Percentiles rank a stretch among this genome's conserved stretches.
Evolutionary conservation across 2,797 vertebrate species (phyloP).

Genomic region (Sarcophilus harrisii): DNA sequence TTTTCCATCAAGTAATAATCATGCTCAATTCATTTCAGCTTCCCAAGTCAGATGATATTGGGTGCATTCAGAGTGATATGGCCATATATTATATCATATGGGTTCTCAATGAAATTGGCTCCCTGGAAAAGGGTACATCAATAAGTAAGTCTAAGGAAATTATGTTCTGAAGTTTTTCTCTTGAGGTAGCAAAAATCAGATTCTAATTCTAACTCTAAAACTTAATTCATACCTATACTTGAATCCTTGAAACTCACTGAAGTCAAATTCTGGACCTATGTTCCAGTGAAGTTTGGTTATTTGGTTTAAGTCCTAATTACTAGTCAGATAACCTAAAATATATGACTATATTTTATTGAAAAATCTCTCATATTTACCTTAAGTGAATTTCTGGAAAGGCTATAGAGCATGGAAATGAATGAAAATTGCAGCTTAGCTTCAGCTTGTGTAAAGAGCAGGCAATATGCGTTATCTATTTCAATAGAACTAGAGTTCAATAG

Average conservation of each 20-base stretch:
- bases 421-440: not conserved
- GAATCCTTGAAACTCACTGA: not conserved
- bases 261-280: not conserved
- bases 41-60: not conserved
- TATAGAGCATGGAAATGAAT: not conserved
- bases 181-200: not conserved
- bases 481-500: conserved; percentile 45
- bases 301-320: not conserved
- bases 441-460: not conserved
- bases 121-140: not conserved
- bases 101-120: rapidly evolving
- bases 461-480: conserved; percentile 25
- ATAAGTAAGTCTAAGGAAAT: not conserved
- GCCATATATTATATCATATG: rapidly evolving
- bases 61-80: not conserved
- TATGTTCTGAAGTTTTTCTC: not conserved
- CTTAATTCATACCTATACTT: not conserved
- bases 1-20: not conserved
- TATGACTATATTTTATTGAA: not conserved
- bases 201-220: conserved; percentile 30
- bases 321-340: not conserved
- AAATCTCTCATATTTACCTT: not conserved
- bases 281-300: not conserved
- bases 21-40: not conserved
- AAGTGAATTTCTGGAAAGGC: not conserved